Evolutionary conservation across 2,888 invertebrate species (phyloP).

Genomic region (Beris chalybata): DNA sequence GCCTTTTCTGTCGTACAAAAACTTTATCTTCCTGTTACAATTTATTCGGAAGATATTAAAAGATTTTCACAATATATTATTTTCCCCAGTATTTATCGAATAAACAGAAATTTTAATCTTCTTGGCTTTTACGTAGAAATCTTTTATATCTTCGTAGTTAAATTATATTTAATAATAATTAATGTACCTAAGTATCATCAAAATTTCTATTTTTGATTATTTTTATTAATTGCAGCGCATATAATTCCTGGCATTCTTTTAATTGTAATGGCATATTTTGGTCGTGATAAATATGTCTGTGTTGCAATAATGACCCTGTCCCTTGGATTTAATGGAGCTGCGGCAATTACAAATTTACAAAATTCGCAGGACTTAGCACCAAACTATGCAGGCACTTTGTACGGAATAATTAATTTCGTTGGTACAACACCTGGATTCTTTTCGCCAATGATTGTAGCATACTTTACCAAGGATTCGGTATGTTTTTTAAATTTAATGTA

Average conservation of each 20-base stretch:
- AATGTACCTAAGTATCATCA: neutral
- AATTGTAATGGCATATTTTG: slow-evolving; percentile 62
- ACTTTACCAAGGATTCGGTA: slow-evolving; percentile 60
- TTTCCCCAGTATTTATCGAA: neutral
- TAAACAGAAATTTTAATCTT: neutral
- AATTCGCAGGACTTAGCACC: slow-evolving; percentile 73
- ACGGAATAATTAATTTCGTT: slow-evolving; percentile 73
- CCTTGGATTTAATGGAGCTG: slow-evolving; percentile 67
- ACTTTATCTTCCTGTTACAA: neutral
- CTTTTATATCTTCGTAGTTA: neutral
- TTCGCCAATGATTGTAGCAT: slow-evolving; percentile 69
- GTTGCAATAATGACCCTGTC: slow-evolving; percentile 69
- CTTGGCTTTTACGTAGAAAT: neutral
- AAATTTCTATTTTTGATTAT: slow-evolving; percentile 25
- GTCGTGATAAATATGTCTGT: slow-evolving; percentile 65
- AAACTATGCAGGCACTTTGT: slow-evolving; percentile 71
- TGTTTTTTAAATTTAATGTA: slow-evolving; percentile 44
- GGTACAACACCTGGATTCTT: slow-evolving; percentile 72
- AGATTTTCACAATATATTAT: neutral
- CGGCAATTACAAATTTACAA: slow-evolving; percentile 64
- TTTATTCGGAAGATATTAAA: neutral
- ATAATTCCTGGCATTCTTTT: slow-evolving; percentile 63
- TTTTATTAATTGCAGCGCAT: slow-evolving; percentile 59
- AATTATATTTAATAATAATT: neutral
- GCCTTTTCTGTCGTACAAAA: too few relatives aligned